phyloP scores from a whole-genome alignment of 2,797 vertebrate genomes.

The Eurystomus glaucurus region DNA sequence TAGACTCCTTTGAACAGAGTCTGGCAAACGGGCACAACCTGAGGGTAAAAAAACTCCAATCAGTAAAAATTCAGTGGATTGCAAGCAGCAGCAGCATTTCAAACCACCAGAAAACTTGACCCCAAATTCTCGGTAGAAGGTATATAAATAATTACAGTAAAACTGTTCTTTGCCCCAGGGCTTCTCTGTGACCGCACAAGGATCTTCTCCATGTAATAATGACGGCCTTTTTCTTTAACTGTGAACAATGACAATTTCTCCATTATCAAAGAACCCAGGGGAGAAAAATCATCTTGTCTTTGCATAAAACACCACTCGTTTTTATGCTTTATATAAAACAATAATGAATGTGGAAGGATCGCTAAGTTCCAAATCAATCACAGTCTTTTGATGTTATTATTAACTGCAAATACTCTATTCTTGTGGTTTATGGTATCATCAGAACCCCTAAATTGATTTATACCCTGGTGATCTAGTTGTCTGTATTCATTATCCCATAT shows the following conservation, averaged over 20 bases:
- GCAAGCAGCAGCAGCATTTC: neutral
- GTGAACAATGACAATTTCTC: conserved; percentile 39
- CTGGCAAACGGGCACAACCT: neutral
- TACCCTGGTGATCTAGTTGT: conserved; percentile 72
- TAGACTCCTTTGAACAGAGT: neutral
- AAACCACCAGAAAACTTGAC: neutral
- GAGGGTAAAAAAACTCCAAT: neutral
- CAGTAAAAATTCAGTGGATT: neutral
- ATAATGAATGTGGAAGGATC: conserved; percentile 74
- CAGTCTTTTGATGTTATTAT: conserved; percentile 75
- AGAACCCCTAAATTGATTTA: conserved; percentile 80
- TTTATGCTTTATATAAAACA: conserved; percentile 77
- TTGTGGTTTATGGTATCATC: conserved; percentile 78
- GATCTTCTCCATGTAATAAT: neutral
- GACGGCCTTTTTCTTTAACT: neutral
- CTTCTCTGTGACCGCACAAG: neutral
- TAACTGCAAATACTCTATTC: conserved; percentile 73
- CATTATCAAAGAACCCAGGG: neutral
- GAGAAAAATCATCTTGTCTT: conserved; percentile 12
- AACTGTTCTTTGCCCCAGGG: neutral
- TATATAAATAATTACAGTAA: neutral
- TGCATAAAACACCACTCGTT: conserved; percentile 49
- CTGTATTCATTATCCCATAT: conserved; percentile 77
- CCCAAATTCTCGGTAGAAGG: neutral
- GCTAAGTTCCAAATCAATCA: conserved; percentile 76